These are phyloP conservation scores for Lingula anatina DNA, from an alignment of 2,888 invertebrate species.

Conservation along the genomic window DNA sequence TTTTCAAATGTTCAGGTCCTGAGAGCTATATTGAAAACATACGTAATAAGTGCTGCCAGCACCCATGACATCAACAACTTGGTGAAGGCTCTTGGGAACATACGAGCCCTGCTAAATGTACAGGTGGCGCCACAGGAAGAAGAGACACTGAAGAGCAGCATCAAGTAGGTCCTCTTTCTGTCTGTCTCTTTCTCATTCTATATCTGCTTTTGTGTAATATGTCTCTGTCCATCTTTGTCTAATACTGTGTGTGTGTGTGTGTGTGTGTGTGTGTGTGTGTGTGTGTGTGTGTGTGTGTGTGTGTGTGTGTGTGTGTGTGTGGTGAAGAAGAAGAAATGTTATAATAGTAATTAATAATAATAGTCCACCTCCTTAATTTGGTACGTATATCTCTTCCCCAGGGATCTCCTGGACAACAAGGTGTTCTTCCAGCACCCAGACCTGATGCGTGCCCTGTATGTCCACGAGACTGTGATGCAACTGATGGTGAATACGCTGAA, in stretches of 20 bases:
- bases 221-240: too few species aligned
- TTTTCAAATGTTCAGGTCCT: constrained; percentile 69
- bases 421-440: constrained; percentile 99
- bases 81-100: constrained; percentile 95
- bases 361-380: background rate
- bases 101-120: constrained; percentile 89
- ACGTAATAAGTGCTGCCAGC: constrained; percentile 91
- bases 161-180: constrained; percentile 73
- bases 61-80: constrained; percentile 83
- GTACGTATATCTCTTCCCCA: constrained; percentile 40
- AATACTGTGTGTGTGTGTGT: too few species aligned
- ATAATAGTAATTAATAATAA: background rate
- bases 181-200: too few species aligned
- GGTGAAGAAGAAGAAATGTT: background rate
- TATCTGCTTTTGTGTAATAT: too few species aligned
- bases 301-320: too few species aligned
- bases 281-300: too few species aligned
- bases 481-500: constrained; percentile 99
- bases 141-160: constrained; percentile 87
- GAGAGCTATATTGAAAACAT: constrained; percentile 88
- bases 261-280: too few species aligned
- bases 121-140: constrained; percentile 99
- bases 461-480: constrained; percentile 99
- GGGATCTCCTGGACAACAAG: constrained; percentile 95
- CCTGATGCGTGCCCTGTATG: constrained; percentile 88